These are phyloP conservation scores for Peromyscus polionotus DNA, from an alignment of 2,113 vertebrate genomes.

Conservation along the genomic window DNA sequence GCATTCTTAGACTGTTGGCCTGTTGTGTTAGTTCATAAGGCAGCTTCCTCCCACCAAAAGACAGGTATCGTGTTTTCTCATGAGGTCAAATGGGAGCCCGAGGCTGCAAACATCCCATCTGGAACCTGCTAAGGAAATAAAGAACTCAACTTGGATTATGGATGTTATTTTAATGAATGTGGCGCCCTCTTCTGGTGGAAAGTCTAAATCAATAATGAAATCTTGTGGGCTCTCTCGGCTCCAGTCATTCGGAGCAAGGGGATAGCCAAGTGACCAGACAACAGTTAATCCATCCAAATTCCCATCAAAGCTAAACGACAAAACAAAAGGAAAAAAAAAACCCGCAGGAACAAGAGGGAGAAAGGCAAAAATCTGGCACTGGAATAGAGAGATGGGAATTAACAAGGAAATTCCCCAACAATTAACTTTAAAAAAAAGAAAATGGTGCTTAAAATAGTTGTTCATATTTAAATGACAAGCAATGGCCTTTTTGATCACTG, in stretches of 20 bases:
- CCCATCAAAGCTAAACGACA: rapidly evolving
- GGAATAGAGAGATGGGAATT: neutral
- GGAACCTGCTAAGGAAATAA: neutral
- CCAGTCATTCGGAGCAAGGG: neutral
- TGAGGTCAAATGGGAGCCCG: neutral
- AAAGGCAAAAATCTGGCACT: neutral
- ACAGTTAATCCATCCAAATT: neutral
- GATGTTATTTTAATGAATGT: slow-evolving; percentile 82
- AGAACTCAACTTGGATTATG: neutral
- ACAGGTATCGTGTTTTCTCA: neutral
- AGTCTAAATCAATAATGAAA: slow-evolving; percentile 59
- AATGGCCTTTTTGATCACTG: neutral
- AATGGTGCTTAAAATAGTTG: neutral
- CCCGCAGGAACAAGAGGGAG: neutral
- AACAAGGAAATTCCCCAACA: neutral
- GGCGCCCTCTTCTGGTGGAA: slow-evolving; percentile 88
- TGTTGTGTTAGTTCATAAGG: neutral
- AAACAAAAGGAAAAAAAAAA: rapidly evolving
- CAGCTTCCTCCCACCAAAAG: neutral
- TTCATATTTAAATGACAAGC: slow-evolving; percentile 34
- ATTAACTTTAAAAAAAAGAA: neutral
- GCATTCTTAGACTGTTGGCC: neutral
- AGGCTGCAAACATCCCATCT: neutral
- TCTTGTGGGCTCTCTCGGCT: neutral
- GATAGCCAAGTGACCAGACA: neutral